Evolutionary conservation across 1,140 invertebrate species (phyloP).

Genomic region (Theocolax elegans): DNA sequence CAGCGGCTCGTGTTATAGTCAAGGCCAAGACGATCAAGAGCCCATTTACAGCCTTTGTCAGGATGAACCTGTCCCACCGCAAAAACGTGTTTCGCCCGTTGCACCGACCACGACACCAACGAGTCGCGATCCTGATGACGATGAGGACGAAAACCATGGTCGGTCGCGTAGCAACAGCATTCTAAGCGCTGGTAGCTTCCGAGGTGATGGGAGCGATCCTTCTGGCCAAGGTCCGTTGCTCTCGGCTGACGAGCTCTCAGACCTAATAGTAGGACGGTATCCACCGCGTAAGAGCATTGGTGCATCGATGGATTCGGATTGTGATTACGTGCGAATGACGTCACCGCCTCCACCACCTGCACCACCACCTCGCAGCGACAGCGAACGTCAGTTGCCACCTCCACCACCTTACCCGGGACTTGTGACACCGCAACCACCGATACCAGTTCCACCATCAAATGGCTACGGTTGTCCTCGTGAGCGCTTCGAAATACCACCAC

Average conservation of each 20-base stretch:
- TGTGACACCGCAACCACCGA: slow-evolving; percentile 52
- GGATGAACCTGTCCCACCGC: not conserved
- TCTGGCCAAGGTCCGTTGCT: slow-evolving; percentile 79
- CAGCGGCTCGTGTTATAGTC: slow-evolving; percentile 39
- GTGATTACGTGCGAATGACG: slow-evolving; percentile 87
- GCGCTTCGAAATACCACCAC: slow-evolving; percentile 62
- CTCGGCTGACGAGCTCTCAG: slow-evolving; percentile 82
- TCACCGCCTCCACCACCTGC: slow-evolving; percentile 72
- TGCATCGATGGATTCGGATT: slow-evolving; percentile 85
- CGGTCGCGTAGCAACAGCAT: slow-evolving; percentile 78
- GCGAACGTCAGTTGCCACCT: slow-evolving; percentile 64
- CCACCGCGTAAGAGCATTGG: slow-evolving; percentile 84
- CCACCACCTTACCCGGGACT: slow-evolving; percentile 58
- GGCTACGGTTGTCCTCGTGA: slow-evolving; percentile 57
- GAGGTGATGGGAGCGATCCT: slow-evolving; percentile 87
- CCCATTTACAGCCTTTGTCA: slow-evolving; percentile 35
- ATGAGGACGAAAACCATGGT: slow-evolving; percentile 55
- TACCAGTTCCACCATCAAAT: slow-evolving; percentile 58
- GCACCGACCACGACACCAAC: not conserved
- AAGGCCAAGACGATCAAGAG: slow-evolving; percentile 28
- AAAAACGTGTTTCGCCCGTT: not conserved
- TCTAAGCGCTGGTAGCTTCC: slow-evolving; percentile 80
- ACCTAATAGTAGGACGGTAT: slow-evolving; percentile 84
- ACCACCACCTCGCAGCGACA: slow-evolving; percentile 74
- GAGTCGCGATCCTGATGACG: not conserved